Percentiles rank a stretch among this genome's conserved stretches.
These are phyloP conservation scores for Chlorops oryzae DNA, from an alignment of 1,140 invertebrate genomes.

Conservation along the genomic window DNA sequence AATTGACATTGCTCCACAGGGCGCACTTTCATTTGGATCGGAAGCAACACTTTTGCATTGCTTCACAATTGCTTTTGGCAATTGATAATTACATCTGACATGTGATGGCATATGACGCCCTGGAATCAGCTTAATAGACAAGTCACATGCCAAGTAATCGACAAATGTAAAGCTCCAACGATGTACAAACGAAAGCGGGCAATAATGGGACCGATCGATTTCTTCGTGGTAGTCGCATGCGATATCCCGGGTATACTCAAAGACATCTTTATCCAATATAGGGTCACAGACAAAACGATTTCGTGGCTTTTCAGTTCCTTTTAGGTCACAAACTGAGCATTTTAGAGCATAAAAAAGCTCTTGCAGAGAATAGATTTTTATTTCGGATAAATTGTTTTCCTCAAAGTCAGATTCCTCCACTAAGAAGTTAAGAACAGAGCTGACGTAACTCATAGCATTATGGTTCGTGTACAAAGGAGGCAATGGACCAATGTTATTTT, in stretches of 20 bases:
- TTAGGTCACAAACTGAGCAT: neutral
- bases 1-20: too few species aligned
- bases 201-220: constrained; percentile 2
- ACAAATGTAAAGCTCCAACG: constrained; percentile 18
- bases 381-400: neutral
- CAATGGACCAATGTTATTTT: neutral
- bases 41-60: too few species aligned
- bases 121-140: constrained; percentile 11
- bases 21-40: too few species aligned
- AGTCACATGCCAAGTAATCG: constrained; percentile 11
- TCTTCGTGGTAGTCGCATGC: constrained; percentile 12
- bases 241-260: constrained; percentile 4
- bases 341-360: constrained; percentile 16
- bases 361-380: constrained; percentile 16
- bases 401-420: too few species aligned
- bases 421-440: constrained; percentile 8
- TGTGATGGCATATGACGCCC: constrained; percentile 13
- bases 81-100: too few species aligned
- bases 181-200: constrained; percentile 13
- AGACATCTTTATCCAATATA: constrained; percentile 9
- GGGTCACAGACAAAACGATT: neutral
- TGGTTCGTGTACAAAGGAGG: constrained; percentile 16
- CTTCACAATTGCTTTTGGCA: too few species aligned
- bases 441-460: constrained; percentile 10
- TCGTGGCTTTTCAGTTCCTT: neutral